phyloP scores from a whole-genome alignment of 2,888 invertebrate genomes.

The Odontothrips loti region DNA sequence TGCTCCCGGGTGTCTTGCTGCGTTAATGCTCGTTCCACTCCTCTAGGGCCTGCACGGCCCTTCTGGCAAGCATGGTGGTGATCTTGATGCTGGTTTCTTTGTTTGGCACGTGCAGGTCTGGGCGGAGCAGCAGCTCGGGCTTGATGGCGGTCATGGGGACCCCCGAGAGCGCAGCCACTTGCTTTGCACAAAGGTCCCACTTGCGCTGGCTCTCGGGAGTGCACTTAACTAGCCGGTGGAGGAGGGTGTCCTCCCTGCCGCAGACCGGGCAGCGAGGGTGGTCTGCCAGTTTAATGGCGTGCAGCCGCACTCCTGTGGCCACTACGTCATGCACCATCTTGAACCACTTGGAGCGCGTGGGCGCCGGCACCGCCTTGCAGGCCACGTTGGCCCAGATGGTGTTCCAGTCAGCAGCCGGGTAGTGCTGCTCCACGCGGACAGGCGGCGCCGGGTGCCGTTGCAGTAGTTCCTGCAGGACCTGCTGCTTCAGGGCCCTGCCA shows the following conservation, averaged over 20 bases:
- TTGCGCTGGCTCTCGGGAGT: background rate
- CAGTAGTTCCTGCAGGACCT: background rate
- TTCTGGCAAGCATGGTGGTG: too few relatives aligned
- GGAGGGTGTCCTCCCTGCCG: background rate
- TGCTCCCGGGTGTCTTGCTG: too few relatives aligned
- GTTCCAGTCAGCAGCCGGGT: background rate
- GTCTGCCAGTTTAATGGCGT: background rate
- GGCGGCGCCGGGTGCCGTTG: background rate
- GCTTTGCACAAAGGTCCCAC: background rate
- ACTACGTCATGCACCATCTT: background rate
- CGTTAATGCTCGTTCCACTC: too few relatives aligned
- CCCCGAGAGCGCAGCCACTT: background rate
- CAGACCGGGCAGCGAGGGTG: background rate
- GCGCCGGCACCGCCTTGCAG: background rate
- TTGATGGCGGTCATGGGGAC: background rate
- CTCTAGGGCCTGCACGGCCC: too few relatives aligned
- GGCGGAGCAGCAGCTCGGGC: too few relatives aligned
- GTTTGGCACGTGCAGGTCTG: too few relatives aligned
- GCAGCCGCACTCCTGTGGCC: background rate
- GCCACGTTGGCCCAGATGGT: background rate
- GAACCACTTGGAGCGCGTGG: background rate
- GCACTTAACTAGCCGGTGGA: background rate
- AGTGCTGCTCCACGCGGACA: background rate
- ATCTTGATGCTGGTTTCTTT: too few relatives aligned
- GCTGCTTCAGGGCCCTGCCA: background rate